A percentile compares a stretch with the other conserved stretches of the same genome.
Conservation (phyloP, 2,113 vertebrate species). For the Zosterops japonicus region DNA sequence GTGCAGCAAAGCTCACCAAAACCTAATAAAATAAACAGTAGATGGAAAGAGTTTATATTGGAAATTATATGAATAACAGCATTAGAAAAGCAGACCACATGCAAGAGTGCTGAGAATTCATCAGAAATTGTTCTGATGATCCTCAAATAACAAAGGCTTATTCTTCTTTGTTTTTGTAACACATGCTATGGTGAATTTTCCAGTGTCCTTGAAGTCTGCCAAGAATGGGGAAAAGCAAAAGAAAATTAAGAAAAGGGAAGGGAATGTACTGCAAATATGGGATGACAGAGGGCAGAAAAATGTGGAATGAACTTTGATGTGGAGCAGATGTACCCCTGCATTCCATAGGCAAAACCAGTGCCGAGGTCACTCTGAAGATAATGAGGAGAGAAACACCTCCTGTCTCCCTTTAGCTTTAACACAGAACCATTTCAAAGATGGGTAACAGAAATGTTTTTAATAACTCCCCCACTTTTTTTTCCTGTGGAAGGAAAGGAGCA, state of each 20-base stretch:
- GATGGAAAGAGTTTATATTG: conserved; percentile 35
- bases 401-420: background rate
- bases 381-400: background rate
- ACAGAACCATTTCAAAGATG: background rate
- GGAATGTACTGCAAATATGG: conserved; percentile 15
- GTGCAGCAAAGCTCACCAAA: conserved; percentile 15
- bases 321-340: conserved; percentile 59
- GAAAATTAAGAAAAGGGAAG: conserved; percentile 1
- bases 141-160: conserved; percentile 38
- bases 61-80: conserved; percentile 42
- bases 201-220: conserved; percentile 40
- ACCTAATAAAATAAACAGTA: conserved; percentile 50
- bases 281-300: conserved; percentile 47
- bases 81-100: conserved; percentile 25
- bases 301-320: conserved; percentile 58
- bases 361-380: background rate
- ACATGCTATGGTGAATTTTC: background rate
- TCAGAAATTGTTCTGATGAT: conserved; percentile 37
- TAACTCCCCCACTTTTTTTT: background rate
- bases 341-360: conserved; percentile 20
- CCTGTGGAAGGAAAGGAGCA: background rate
- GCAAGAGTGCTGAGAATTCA: conserved; percentile 33
- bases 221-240: conserved; percentile 8
- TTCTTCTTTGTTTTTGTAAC: conserved; percentile 38
- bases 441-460: background rate